Conservation (phyloP, 2,113 vertebrate species). For the Odocoileus hemionus region DNA sequence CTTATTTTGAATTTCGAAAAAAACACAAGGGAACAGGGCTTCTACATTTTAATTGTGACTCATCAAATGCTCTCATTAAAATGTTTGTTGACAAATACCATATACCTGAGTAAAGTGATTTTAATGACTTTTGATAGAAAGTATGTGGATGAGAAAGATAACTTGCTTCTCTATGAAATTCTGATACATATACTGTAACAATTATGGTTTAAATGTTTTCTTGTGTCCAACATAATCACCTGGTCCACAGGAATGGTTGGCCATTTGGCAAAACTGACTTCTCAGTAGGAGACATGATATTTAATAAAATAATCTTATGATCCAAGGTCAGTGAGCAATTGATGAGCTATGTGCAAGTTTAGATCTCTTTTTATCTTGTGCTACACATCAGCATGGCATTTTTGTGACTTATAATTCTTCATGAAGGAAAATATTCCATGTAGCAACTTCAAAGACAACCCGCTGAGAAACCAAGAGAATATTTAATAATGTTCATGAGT, state of each 20-base stretch:
- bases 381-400: background rate
- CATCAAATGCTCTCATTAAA: background rate
- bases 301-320: background rate
- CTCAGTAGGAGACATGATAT: background rate
- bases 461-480: constrained; percentile 56
- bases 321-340: background rate
- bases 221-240: background rate
- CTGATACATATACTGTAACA: background rate
- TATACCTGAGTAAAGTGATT: background rate
- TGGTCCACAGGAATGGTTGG: background rate
- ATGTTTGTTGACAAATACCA: background rate
- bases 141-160: background rate
- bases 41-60: background rate
- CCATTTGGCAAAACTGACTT: background rate
- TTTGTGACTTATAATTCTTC: constrained; percentile 27
- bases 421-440: constrained; percentile 41
- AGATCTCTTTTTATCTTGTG: background rate
- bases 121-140: background rate
- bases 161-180: background rate
- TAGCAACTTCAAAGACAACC: constrained; percentile 52
- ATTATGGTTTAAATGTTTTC: background rate
- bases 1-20: background rate
- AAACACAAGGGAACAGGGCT: background rate
- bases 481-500: constrained; percentile 47
- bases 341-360: background rate